Conservation (phyloP, 2,888 invertebrate genomes). For the Perdita meconis region DNA sequence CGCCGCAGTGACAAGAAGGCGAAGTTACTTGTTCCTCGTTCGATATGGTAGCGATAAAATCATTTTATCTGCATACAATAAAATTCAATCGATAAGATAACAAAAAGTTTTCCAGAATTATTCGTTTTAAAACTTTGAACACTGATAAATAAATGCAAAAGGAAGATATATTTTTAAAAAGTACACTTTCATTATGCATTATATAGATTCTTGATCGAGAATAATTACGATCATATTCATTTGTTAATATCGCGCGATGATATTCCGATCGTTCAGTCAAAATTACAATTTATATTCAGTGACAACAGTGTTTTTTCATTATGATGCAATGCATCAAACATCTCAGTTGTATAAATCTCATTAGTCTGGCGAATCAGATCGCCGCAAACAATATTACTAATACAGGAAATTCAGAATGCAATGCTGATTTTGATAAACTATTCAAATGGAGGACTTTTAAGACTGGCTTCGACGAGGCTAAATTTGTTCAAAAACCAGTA, state of each 20-base stretch:
- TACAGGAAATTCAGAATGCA: slow-evolving; percentile 40
- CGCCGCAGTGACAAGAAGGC: too few relatives aligned
- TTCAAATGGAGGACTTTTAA: slow-evolving; percentile 73
- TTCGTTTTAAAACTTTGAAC: too few relatives aligned
- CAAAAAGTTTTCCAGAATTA: too few relatives aligned
- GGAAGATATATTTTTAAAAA: background rate
- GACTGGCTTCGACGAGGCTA: slow-evolving; percentile 73
- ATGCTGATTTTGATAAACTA: slow-evolving; percentile 65
- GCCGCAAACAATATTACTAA: slow-evolving; percentile 34
- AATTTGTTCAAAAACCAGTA: slow-evolving; percentile 85
- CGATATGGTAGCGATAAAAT: too few relatives aligned
- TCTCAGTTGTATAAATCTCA: slow-evolving; percentile 58
- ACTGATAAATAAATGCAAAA: too few relatives aligned
- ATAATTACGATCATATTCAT: background rate
- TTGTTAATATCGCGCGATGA: slow-evolving; percentile 2
- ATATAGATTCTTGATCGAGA: background rate
- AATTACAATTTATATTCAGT: slow-evolving; percentile 11
- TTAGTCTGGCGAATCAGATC: slow-evolving; percentile 59
- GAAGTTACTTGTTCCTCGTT: too few relatives aligned
- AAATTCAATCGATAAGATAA: too few relatives aligned
- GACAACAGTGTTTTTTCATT: slow-evolving; percentile 20
- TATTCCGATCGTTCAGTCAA: background rate
- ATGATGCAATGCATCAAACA: slow-evolving; percentile 65
- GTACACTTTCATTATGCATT: background rate
- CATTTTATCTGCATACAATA: too few relatives aligned